These are phyloP conservation scores for Trematomus bernacchii DNA, from an alignment of 2,797 vertebrate species.

Conservation along the genomic window DNA sequence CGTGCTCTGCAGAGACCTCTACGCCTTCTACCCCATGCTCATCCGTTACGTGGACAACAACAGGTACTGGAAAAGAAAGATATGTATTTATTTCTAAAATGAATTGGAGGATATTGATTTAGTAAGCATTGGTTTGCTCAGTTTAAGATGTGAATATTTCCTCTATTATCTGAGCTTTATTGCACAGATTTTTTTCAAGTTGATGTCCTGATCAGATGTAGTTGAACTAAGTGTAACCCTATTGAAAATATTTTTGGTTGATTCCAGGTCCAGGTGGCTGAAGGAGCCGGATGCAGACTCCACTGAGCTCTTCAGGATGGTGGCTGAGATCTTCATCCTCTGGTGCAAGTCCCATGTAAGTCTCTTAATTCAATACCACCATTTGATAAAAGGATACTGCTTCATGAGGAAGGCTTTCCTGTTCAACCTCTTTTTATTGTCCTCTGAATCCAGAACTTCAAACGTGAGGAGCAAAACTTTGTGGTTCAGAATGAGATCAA, in stretches of 20 bases:
- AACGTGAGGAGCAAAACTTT: constrained; percentile 99
- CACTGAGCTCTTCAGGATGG: constrained; percentile 97
- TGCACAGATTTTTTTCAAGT: background rate
- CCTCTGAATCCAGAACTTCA: constrained; percentile 91
- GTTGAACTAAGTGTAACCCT: background rate
- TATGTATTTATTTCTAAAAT: background rate
- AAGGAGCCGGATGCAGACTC: constrained; percentile 93
- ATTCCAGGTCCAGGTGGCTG: constrained; percentile 93
- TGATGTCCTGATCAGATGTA: background rate
- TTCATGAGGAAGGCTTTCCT: background rate
- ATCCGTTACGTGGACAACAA: constrained; percentile 98
- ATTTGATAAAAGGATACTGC: background rate
- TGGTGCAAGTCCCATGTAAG: constrained; percentile 99
- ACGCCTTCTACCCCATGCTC: constrained; percentile 98
- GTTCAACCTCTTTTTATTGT: background rate
- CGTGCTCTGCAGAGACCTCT: constrained; percentile 96
- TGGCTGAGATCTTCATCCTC: constrained; percentile 98
- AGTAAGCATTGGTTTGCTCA: background rate
- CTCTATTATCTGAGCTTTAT: background rate
- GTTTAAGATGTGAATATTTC: background rate
- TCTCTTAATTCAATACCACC: background rate
- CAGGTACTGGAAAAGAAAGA: constrained; percentile 85
- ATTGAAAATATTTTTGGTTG: background rate
- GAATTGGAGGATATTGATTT: background rate
- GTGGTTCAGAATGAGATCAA: constrained; percentile 99